A percentile compares a stretch with the other conserved stretches of the same genome.
Conservation (phyloP, 2,888 invertebrate species). For the Sarcophaga rosellei region DNA sequence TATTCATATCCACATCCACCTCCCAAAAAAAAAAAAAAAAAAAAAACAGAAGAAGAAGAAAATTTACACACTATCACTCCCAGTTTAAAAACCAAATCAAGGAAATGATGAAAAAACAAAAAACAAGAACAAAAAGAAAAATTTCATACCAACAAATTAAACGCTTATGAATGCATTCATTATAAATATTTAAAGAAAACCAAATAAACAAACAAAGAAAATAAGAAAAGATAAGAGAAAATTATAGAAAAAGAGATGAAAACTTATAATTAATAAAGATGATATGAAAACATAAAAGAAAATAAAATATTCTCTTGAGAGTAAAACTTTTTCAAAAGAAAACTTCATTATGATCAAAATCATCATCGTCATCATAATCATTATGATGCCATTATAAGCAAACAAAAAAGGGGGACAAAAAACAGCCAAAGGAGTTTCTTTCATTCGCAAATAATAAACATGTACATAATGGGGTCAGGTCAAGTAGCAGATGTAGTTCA, state of each 20-base stretch:
- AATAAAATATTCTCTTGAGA: slow-evolving; percentile 29
- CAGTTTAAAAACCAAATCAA: not conserved
- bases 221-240: slow-evolving; percentile 7
- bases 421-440: no score
- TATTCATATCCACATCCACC: not conserved
- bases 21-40: not conserved
- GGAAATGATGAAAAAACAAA: not conserved
- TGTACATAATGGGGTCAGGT: no score
- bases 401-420: no score
- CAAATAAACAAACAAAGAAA: slow-evolving; percentile 18
- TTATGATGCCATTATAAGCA: not conserved
- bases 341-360: not conserved
- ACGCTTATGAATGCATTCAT: slow-evolving; percentile 64
- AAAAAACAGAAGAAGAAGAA: slow-evolving; percentile 2
- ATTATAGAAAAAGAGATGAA: slow-evolving; percentile 45
- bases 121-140: not conserved
- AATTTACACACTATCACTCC: not conserved
- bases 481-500: no score
- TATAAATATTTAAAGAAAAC: slow-evolving; percentile 55
- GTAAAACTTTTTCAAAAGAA: not conserved
- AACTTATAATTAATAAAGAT: slow-evolving; percentile 29
- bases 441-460: no score
- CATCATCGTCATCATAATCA: slow-evolving; percentile 41
- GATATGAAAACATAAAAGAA: slow-evolving; percentile 29
- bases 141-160: slow-evolving; percentile 69